Evolutionary conservation across 2,113 vertebrate genomes (phyloP), one percentile per base, ranked within the genome.

Genomic region (Otolemur garnettii): DNA sequence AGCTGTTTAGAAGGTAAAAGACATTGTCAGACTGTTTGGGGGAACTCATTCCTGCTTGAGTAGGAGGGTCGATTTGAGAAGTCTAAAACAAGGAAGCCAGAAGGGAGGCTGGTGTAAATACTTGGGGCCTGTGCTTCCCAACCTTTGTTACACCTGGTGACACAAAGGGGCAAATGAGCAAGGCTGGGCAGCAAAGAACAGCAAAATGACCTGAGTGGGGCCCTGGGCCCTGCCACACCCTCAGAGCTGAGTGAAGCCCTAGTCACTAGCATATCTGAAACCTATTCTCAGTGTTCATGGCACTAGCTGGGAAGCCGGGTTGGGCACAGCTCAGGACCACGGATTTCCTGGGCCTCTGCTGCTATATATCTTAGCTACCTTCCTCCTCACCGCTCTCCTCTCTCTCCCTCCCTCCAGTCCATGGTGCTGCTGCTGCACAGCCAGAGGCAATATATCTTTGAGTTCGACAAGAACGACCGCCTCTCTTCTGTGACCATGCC

Each of bases 371-470:
- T 72, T 14, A 4, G 21, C 35, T 24, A 5, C 18, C 28, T 22
- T 22, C 33, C 60, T 42, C 24, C 68, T n/a, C 17, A 28, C 42
- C 13, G 5, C 21, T n/a, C 30, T 60, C 50, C 71, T 53, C 74
- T 95, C 83, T 96, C 93, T 95, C 96, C 80, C 93, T 95, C 96
- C 80, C 97, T 97, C 88, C 96, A 99, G 99, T 99, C 99, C 91
- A 99, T 99, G 99, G 99, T 99, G 69, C 98, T 99, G 78, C 99
- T 99, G 9, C 99, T 99, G 59, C 99, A 99, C 97, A 99, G 99
- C 98, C 99, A 99, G 98, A 98, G 99, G 87, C 99, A 99, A 95
- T 99, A 99, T 90, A 99, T 99, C 98, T 99, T 99, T 68, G 99
- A 99, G 97, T 99, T 99, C 60, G 99, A 99, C 97, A 99, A 99